phyloP scores from a whole-genome alignment of 2,113 vertebrate species.

The Gracilinanus agilis region DNA sequence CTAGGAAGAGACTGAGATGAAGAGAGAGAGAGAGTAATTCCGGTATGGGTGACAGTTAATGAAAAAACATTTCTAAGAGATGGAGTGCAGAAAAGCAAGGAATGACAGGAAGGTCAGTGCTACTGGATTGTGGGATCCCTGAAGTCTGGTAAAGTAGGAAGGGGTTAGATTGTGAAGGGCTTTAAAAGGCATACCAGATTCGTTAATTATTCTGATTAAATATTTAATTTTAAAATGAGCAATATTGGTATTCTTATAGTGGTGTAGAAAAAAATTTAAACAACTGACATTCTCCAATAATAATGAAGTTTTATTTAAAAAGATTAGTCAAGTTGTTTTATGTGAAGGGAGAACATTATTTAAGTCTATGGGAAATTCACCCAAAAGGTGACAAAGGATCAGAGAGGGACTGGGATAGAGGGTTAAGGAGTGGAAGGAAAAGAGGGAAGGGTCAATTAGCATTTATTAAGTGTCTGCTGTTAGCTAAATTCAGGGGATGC shows the following conservation, averaged over 20 bases:
- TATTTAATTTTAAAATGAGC: conserved; percentile 65
- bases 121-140: neutral
- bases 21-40: neutral
- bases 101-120: no score
- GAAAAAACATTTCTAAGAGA: neutral
- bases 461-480: neutral
- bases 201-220: conserved; percentile 64
- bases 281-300: conserved; percentile 54
- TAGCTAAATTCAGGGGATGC: neutral
- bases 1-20: neutral
- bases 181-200: neutral
- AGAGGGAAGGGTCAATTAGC: neutral
- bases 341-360: neutral
- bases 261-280: conserved; percentile 51
- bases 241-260: conserved; percentile 20
- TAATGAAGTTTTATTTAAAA: no score
- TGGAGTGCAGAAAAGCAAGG: neutral
- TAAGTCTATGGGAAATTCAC: conserved; percentile 4
- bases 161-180: neutral
- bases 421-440: neutral
- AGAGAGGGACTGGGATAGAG: neutral
- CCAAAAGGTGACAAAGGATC: neutral
- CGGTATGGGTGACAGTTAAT: neutral
- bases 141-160: neutral
- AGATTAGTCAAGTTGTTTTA: conserved; percentile 6